Conservation (phyloP, 2,888 invertebrate genomes). For the Tetragonisca angustula region DNA sequence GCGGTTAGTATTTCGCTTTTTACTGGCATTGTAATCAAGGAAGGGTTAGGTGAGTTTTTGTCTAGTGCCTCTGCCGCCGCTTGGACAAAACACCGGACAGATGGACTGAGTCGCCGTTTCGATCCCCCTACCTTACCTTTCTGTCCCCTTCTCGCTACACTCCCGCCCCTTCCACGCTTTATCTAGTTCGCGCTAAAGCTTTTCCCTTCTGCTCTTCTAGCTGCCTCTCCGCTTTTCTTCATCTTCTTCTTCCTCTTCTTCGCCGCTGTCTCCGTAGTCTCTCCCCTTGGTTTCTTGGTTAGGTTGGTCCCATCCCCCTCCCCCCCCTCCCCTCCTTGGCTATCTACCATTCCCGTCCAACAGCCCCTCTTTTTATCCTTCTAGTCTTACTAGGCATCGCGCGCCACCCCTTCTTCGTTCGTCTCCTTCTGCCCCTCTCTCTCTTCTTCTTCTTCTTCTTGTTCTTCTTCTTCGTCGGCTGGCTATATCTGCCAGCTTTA, state of each 20-base stretch:
- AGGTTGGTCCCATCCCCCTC: background rate
- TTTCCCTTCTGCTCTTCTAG: conserved; percentile 10
- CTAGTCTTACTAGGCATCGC: conserved; percentile 11
- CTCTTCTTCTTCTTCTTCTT: conserved; percentile 32
- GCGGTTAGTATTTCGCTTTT: conserved; percentile 84
- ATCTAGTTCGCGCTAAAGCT: conserved; percentile 24
- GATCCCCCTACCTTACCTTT: conserved; percentile 64
- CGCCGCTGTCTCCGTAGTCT: conserved; percentile 41
- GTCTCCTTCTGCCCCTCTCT: conserved; percentile 41
- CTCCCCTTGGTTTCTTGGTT: conserved; percentile 49
- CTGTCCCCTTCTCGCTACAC: conserved; percentile 42
- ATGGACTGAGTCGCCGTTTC: conserved; percentile 83
- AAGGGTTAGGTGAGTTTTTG: conserved; percentile 84
- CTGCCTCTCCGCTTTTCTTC: conserved; percentile 51
- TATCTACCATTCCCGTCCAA: conserved; percentile 36
- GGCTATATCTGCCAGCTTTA: conserved; percentile 53
- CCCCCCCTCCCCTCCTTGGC: background rate
- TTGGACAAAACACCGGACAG: conserved; percentile 82
- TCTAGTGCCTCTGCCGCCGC: conserved; percentile 72
- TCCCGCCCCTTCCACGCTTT: conserved; percentile 44
- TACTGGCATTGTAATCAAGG: conserved; percentile 84
- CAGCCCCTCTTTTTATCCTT: conserved; percentile 51
- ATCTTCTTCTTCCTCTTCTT: conserved; percentile 1
- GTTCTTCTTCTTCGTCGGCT: background rate
- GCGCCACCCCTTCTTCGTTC: conserved; percentile 39